Evolutionary conservation across 2,888 invertebrate species (phyloP).

Genomic region (Agrochola lychnidis): DNA sequence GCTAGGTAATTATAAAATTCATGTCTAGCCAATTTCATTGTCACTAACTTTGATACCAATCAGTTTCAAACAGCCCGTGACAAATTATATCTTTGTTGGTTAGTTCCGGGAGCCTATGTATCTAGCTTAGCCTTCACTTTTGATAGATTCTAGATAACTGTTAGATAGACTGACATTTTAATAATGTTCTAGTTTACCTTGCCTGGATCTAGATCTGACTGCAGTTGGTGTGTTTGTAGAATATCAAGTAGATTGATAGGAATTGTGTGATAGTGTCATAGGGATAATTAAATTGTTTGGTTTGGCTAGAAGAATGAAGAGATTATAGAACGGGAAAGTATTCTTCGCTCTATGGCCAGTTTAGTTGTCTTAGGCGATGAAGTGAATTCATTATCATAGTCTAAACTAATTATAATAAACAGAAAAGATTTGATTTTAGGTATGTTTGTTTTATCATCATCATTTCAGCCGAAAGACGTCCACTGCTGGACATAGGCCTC

Average conservation of each 20-base stretch:
- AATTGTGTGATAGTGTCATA: not conserved
- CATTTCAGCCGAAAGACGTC: no score
- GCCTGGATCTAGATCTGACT: slow-evolving; percentile 23
- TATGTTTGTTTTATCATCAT: no score
- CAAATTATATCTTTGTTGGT: slow-evolving; percentile 23
- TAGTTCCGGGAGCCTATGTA: slow-evolving; percentile 49
- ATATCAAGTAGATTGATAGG: slow-evolving; percentile 13
- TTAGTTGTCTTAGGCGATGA: not conserved
- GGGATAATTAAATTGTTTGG: not conserved
- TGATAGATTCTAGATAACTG: slow-evolving; percentile 49
- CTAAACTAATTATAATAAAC: no score
- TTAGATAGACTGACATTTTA: slow-evolving; percentile 52
- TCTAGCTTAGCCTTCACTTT: slow-evolving; percentile 46
- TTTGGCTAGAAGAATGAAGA: not conserved
- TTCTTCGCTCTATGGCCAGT: no score
- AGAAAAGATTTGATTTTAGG: no score
- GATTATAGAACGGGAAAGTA: no score
- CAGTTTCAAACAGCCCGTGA: not conserved
- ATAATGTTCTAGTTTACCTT: slow-evolving; percentile 63
- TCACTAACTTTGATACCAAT: slow-evolving; percentile 3
- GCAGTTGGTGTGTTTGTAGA: slow-evolving; percentile 20
- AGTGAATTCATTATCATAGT: no score
- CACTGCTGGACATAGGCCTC: no score
- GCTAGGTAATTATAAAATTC: not conserved
- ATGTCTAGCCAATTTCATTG: not conserved